Percentiles rank a stretch among this genome's conserved stretches.
These are phyloP conservation scores for Camponotus fellah DNA, from an alignment of 2,888 invertebrate species.

Conservation along the genomic window DNA sequence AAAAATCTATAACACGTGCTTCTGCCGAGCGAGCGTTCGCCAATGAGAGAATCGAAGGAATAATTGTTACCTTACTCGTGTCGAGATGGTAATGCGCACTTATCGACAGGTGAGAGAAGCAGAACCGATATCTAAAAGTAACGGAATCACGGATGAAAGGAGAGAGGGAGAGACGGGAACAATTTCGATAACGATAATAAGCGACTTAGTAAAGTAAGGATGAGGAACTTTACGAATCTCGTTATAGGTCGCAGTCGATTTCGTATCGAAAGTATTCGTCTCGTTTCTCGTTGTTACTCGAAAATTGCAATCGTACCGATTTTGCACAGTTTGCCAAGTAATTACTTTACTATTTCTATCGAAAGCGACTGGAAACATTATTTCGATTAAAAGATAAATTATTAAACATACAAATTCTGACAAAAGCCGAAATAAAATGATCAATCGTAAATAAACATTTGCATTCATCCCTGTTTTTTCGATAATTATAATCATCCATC, in stretches of 20 bases:
- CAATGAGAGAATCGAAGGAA: slow-evolving; percentile 30
- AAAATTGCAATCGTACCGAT: slow-evolving; percentile 20
- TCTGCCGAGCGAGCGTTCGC: slow-evolving; percentile 31
- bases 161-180: neutral
- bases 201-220: neutral
- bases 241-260: neutral
- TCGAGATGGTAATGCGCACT: slow-evolving; percentile 44
- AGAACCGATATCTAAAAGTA: slow-evolving; percentile 15
- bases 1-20: neutral
- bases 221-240: slow-evolving; percentile 18
- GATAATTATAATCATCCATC: neutral
- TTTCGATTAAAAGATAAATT: neutral
- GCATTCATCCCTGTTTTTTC: neutral
- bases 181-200: slow-evolving; percentile 44
- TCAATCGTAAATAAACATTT: neutral
- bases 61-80: slow-evolving; percentile 21
- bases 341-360: neutral
- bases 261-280: slow-evolving; percentile 9
- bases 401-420: neutral
- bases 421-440: neutral
- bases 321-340: neutral
- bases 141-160: slow-evolving; percentile 42
- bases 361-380: neutral
- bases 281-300: neutral
- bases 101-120: slow-evolving; percentile 39